Percentiles rank a stretch among this genome's conserved stretches.
phyloP scores from a whole-genome alignment of 2,113 vertebrate species.

The Scomber japonicus region DNA sequence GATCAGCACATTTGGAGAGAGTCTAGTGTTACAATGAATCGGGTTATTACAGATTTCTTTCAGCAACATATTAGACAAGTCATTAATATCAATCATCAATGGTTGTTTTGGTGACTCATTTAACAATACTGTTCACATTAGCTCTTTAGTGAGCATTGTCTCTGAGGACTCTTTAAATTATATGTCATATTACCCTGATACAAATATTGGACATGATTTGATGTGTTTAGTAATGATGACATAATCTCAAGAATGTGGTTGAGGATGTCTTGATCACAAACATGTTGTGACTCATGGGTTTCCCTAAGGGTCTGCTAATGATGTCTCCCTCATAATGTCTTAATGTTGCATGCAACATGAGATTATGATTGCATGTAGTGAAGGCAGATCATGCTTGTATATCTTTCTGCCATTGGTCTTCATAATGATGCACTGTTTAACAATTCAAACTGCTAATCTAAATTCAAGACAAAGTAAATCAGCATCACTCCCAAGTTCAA shows the following conservation, averaged over 20 bases:
- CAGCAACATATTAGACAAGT: slow-evolving; percentile 4
- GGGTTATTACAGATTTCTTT: slow-evolving; percentile 19
- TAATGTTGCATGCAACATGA: not conserved
- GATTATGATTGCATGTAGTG: not conserved
- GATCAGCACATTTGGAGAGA: not conserved
- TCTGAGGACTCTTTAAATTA: not conserved
- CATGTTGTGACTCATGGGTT: slow-evolving; percentile 12
- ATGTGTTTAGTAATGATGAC: not conserved
- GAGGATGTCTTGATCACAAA: slow-evolving; percentile 27
- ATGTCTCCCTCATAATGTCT: slow-evolving; percentile 3
- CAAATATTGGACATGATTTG: not conserved
- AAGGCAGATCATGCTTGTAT: not conserved
- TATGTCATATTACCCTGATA: not conserved
- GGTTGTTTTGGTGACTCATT: slow-evolving; percentile 6
- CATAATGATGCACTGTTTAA: not conserved
- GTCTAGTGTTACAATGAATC: not conserved
- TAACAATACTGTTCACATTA: not conserved
- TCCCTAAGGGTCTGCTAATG: slow-evolving; percentile 10
- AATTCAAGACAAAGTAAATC: not conserved
- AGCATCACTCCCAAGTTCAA: not conserved
- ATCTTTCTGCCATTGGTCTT: not conserved
- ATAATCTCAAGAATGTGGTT: not conserved
- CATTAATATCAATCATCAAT: slow-evolving; percentile 32
- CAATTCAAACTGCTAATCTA: not conserved
- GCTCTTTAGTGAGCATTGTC: not conserved